These are phyloP conservation scores for Pao palembangensis DNA, from an alignment of 2,113 vertebrate species.

Conservation along the genomic window DNA sequence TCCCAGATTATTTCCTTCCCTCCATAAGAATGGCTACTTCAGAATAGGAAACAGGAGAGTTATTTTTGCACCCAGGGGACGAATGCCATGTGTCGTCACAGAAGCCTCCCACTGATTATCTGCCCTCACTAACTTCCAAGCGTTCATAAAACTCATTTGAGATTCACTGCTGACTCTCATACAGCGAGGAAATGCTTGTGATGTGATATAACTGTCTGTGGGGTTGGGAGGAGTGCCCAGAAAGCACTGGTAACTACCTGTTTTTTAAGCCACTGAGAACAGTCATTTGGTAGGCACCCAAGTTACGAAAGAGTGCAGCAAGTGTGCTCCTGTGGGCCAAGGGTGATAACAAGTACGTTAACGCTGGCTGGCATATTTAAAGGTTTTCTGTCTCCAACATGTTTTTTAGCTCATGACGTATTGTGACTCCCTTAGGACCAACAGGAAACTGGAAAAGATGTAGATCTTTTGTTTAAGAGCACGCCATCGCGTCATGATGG, in stretches of 20 bases:
- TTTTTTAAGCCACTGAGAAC: constrained; percentile 3
- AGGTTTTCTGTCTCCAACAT: neutral
- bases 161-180: constrained; percentile 44
- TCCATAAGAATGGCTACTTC: constrained; percentile 56
- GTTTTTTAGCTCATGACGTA: neutral
- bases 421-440: constrained; percentile 21
- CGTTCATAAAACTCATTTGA: constrained; percentile 28
- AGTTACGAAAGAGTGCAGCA: neutral
- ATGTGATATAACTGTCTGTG: constrained; percentile 23
- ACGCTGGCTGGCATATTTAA: no score
- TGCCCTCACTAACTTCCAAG: constrained; percentile 37
- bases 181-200: constrained; percentile 34
- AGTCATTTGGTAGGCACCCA: neutral
- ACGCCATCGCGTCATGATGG: neutral
- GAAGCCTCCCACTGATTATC: constrained; percentile 53
- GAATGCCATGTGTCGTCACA: constrained; percentile 45
- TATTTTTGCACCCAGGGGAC: constrained; percentile 40
- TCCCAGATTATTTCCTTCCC: constrained; percentile 76
- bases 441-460: constrained; percentile 21
- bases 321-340: neutral
- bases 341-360: neutral
- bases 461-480: constrained; percentile 17
- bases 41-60: constrained; percentile 57
- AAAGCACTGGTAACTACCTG: neutral
- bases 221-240: constrained; percentile 18